These are phyloP conservation scores for Pheosia gnoma DNA, from an alignment of 2,888 invertebrate species.

Conservation along the genomic window DNA sequence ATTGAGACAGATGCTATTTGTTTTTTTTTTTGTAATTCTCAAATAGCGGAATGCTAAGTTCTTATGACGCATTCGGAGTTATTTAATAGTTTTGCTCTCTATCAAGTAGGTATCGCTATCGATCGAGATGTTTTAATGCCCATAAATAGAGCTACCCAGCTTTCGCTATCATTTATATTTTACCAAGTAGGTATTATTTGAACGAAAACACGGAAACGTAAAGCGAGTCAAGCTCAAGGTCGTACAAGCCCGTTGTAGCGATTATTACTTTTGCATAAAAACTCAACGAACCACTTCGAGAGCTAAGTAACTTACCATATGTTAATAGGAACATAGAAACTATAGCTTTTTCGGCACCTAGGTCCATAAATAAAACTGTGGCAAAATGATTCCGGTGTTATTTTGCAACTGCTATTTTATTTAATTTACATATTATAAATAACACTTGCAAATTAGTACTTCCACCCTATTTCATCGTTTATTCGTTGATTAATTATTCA, in stretches of 20 bases:
- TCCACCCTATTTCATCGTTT: neutral
- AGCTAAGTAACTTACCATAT: neutral
- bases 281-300: neutral
- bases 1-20: neutral
- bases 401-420: no score
- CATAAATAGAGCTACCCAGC: neutral
- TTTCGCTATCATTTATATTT: constrained; percentile 5
- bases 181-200: constrained; percentile 7
- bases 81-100: neutral
- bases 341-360: no score
- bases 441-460: neutral
- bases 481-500: no score
- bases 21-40: neutral
- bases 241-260: constrained; percentile 7
- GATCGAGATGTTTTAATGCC: neutral
- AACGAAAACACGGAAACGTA: constrained; percentile 14
- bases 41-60: neutral
- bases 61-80: neutral
- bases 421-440: no score
- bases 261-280: constrained; percentile 1
- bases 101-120: neutral
- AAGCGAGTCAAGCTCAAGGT: constrained; percentile 26
- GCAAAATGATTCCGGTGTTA: neutral
- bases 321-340: no score
- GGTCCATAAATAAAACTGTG: no score